phyloP scores from a whole-genome alignment of 1,140 invertebrate species.

The Patella vulgata region DNA sequence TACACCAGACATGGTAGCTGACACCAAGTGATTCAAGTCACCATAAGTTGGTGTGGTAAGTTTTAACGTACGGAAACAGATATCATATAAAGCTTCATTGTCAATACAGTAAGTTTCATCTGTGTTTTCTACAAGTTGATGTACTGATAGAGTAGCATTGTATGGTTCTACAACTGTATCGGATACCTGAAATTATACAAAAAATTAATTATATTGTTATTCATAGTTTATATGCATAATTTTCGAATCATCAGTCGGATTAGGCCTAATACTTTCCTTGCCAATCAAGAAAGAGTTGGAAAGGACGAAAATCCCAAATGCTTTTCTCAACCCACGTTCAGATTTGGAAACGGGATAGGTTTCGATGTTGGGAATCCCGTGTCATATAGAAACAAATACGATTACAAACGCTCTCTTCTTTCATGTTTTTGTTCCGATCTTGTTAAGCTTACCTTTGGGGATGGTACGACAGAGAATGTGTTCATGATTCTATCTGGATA shows the following conservation, averaged over 20 bases:
- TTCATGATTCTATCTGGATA: conserved; percentile 89
- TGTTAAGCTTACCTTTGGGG: conserved; percentile 83
- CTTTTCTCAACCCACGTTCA: too few relatives aligned
- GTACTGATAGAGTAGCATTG: conserved; percentile 66
- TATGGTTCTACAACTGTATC: conserved; percentile 67
- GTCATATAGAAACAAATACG: too few relatives aligned
- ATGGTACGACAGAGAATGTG: conserved; percentile 90
- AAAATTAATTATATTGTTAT: too few relatives aligned
- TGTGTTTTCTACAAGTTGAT: conserved; percentile 66
- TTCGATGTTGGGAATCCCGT: too few relatives aligned
- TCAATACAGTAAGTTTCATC: conserved; percentile 76
- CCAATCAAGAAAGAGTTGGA: too few relatives aligned
- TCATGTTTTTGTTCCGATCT: too few relatives aligned
- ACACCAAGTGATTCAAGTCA: conserved; percentile 73
- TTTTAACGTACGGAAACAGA: conserved; percentile 82
- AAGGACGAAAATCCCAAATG: too few relatives aligned
- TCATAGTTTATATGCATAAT: too few relatives aligned
- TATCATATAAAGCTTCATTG: conserved; percentile 85
- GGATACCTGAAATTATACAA: conserved; percentile 60
- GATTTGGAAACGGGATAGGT: too few relatives aligned
- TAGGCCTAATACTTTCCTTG: too few relatives aligned
- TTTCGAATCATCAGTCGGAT: too few relatives aligned
- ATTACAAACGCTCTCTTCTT: too few relatives aligned
- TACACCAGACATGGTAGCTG: conserved; percentile 78
- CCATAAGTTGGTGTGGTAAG: conserved; percentile 79